Percentiles rank a stretch among this genome's conserved stretches.
These are phyloP conservation scores for Erebia aethiops DNA, from an alignment of 2,888 invertebrate genomes.

Conservation along the genomic window DNA sequence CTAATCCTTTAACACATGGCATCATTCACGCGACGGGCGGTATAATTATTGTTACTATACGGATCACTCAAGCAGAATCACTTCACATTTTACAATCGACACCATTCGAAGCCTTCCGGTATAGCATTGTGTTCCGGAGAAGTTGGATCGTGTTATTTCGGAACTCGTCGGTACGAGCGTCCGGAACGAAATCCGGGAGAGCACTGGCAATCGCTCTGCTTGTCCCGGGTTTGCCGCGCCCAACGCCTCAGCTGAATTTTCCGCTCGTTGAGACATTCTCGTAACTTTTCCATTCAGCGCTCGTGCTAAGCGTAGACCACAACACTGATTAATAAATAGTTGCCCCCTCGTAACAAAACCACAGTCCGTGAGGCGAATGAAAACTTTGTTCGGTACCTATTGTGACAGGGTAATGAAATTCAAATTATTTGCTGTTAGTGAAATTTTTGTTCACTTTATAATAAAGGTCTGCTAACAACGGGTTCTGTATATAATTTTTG, in stretches of 20 bases:
- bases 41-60: conserved; percentile 17
- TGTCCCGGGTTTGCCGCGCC: conserved; percentile 49
- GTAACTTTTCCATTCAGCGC: conserved; percentile 51
- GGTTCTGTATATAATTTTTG: too few species aligned
- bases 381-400: background rate
- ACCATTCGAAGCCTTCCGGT: conserved; percentile 53
- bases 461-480: too few species aligned
- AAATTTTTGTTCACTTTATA: background rate
- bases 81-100: conserved; percentile 60
- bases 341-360: background rate
- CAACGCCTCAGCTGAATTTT: conserved; percentile 46
- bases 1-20: conserved; percentile 31
- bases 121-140: conserved; percentile 56
- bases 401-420: background rate
- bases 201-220: conserved; percentile 48
- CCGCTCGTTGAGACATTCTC: conserved; percentile 43
- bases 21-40: conserved; percentile 20
- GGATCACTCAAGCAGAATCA: conserved; percentile 38
- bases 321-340: conserved; percentile 5
- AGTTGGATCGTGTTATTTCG: conserved; percentile 43
- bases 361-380: background rate
- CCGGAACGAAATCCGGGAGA: conserved; percentile 56
- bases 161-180: conserved; percentile 38
- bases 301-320: conserved; percentile 24
- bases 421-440: background rate